phyloP scores from a whole-genome alignment of 2,113 vertebrate genomes.

The Myotis yumanensis region DNA sequence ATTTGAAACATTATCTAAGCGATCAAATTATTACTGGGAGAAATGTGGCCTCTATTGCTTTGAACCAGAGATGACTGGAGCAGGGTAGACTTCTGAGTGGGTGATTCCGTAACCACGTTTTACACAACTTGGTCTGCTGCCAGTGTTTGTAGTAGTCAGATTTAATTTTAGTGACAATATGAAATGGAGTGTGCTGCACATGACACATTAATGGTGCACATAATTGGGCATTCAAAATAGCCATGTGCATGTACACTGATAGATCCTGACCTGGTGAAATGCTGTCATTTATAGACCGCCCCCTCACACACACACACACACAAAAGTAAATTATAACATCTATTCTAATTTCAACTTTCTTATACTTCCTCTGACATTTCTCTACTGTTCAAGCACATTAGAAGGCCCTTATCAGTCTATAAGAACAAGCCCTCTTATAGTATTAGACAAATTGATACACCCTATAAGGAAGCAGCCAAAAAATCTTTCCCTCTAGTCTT shows the following conservation, averaged over 20 bases:
- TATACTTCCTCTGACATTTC: constrained; percentile 14
- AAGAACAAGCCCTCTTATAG: neutral
- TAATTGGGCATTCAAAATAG: constrained; percentile 75
- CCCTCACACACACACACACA: too few relatives aligned
- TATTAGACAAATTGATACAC: neutral
- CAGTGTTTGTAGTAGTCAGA: constrained; percentile 67
- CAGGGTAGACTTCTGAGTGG: neutral
- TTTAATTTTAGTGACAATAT: constrained; percentile 79
- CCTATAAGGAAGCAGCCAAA: neutral
- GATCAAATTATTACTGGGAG: constrained; percentile 57
- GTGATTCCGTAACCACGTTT: neutral
- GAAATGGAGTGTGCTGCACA: constrained; percentile 71
- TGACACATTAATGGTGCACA: constrained; percentile 80
- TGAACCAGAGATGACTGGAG: constrained; percentile 8
- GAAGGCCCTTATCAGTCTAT: neutral
- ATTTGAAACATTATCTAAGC: constrained; percentile 49
- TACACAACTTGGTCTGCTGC: constrained; percentile 60
- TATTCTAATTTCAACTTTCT: neutral
- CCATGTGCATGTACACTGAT: constrained; percentile 64
- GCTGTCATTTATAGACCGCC: constrained; percentile 41
- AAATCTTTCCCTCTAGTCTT: neutral
- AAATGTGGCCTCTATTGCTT: constrained; percentile 21
- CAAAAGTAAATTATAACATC: constrained; percentile 53
- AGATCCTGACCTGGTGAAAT: constrained; percentile 54
- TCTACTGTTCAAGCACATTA: neutral